These are phyloP conservation scores for Brenthis ino DNA, from an alignment of 2,888 invertebrate genomes.

Conservation along the genomic window DNA sequence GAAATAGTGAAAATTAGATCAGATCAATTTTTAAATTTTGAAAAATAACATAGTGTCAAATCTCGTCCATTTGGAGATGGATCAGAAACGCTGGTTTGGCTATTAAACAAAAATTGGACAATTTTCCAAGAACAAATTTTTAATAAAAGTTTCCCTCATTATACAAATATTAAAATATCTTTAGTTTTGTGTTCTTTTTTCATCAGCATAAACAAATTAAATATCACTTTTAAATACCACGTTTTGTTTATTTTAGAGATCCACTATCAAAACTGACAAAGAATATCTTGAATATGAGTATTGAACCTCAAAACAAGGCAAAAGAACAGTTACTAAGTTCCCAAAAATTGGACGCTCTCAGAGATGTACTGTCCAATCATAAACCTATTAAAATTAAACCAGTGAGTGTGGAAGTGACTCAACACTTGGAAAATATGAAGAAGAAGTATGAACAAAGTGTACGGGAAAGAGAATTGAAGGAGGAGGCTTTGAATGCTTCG, in stretches of 20 bases:
- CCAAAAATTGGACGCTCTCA: slow-evolving; percentile 77
- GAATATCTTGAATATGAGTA: slow-evolving; percentile 78
- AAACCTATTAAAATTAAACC: slow-evolving; percentile 79
- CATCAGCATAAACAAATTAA: not conserved
- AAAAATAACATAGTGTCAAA: no score
- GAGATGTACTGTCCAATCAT: slow-evolving; percentile 76
- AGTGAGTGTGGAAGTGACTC: slow-evolving; percentile 69
- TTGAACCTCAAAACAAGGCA: slow-evolving; percentile 65
- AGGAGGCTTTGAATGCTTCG: slow-evolving; percentile 26
- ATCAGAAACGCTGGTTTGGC: no score
- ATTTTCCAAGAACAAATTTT: no score
- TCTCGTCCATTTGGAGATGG: no score
- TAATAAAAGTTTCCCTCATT: no score
- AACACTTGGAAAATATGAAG: slow-evolving; percentile 64
- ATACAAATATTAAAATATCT: no score
- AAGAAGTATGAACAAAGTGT: slow-evolving; percentile 63
- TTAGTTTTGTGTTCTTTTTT: no score
- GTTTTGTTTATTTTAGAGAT: slow-evolving; percentile 55
- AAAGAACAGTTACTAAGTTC: slow-evolving; percentile 68
- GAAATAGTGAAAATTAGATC: no score
- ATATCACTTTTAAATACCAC: not conserved
- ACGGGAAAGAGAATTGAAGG: slow-evolving; percentile 51
- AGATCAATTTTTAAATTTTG: no score
- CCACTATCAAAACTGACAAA: slow-evolving; percentile 75
- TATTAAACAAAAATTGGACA: no score